Conservation (phyloP, 2,113 vertebrate species). For the Hippocampus comes region DNA sequence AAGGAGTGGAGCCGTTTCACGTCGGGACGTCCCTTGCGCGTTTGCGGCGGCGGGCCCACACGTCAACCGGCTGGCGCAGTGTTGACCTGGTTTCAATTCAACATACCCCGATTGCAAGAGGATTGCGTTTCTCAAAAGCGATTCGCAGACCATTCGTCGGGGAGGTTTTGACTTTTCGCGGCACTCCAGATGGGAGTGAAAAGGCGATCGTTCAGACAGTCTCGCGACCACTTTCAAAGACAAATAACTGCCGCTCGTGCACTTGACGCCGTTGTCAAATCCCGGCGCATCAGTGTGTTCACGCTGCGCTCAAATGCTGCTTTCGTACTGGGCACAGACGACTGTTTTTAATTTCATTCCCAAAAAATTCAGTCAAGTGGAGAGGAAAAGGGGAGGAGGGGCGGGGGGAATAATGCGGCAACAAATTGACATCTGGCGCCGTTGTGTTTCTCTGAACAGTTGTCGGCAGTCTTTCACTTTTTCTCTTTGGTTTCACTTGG, state of each 20-base stretch:
- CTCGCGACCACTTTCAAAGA: conserved; percentile 24
- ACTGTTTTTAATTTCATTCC: conserved; percentile 7
- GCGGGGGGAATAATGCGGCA: conserved; percentile 47
- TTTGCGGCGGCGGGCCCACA: too few relatives aligned
- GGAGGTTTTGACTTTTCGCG: conserved; percentile 43
- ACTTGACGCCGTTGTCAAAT: not conserved
- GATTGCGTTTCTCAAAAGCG: conserved; percentile 29
- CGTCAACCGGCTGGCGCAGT: too few relatives aligned
- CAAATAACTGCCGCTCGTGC: conserved; percentile 1
- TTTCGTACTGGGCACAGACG: conserved; percentile 23
- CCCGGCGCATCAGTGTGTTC: not conserved
- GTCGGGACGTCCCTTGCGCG: too few relatives aligned
- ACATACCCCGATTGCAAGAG: conserved; percentile 17
- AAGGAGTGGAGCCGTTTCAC: too few relatives aligned
- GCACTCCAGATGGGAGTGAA: conserved; percentile 38
- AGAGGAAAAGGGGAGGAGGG: conserved; percentile 22
- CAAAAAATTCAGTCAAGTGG: conserved; percentile 7
- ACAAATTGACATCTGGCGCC: conserved; percentile 68
- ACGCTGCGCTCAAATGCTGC: not conserved
- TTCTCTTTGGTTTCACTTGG: conserved; percentile 70
- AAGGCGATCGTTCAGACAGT: conserved; percentile 26
- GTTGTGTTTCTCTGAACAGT: conserved; percentile 69
- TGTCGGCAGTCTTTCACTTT: conserved; percentile 72
- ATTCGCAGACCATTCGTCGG: conserved; percentile 36
- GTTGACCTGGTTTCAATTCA: not conserved